Evolutionary conservation across 2,888 invertebrate species (phyloP).

Genomic region (Napeogenes inachia): DNA sequence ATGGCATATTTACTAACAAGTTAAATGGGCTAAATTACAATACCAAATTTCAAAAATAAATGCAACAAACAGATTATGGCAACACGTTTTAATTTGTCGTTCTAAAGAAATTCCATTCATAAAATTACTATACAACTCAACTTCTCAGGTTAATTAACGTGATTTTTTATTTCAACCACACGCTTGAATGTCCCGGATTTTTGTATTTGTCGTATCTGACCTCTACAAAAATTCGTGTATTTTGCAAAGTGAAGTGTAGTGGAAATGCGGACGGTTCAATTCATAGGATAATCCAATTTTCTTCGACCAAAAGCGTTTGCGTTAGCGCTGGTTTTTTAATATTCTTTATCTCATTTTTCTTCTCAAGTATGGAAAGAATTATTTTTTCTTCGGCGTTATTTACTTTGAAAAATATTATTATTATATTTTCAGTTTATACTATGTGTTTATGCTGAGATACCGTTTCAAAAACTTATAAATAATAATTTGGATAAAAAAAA

Average conservation of each 20-base stretch:
- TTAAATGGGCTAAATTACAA: too few species aligned
- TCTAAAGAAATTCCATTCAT: conserved; percentile 8
- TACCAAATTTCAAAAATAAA: not conserved
- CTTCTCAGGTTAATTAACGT: conserved; percentile 2
- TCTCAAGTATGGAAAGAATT: not conserved
- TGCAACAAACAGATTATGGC: not conserved
- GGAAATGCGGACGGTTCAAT: conserved; percentile 44
- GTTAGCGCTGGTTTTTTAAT: conserved; percentile 40
- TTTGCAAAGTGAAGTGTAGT: conserved; percentile 52
- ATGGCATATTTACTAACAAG: too few species aligned
- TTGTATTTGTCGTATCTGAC: conserved; percentile 44
- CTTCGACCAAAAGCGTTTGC: conserved; percentile 50
- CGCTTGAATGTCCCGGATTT: conserved; percentile 12
- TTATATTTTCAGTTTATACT: too few species aligned
- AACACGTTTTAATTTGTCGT: conserved; percentile 3
- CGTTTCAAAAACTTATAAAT: too few species aligned
- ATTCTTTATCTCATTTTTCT: conserved; percentile 2
- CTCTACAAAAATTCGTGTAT: conserved; percentile 46
- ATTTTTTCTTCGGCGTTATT: too few species aligned
- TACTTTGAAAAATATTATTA: too few species aligned
- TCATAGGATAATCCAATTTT: conserved; percentile 63
- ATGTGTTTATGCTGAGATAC: too few species aligned
- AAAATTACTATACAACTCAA: not conserved
- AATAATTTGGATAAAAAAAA: too few species aligned
- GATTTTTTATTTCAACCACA: conserved; percentile 25